These are phyloP conservation scores for Keiferia lycopersicella DNA, from an alignment of 2,888 invertebrate genomes.

Conservation along the genomic window DNA sequence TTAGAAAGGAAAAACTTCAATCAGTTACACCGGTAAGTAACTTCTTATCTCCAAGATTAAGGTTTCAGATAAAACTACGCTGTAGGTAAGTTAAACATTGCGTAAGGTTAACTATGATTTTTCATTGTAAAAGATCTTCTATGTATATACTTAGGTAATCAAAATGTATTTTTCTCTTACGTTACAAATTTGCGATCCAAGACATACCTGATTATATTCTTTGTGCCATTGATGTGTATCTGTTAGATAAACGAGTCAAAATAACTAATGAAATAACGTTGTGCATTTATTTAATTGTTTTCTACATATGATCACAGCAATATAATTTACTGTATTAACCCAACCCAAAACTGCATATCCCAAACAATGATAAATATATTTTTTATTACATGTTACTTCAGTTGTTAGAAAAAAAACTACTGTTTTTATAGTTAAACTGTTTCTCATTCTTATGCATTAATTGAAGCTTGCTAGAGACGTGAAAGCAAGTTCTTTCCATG, in stretches of 20 bases:
- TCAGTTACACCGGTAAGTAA: background rate
- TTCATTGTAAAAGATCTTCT: background rate
- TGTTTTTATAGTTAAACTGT: background rate
- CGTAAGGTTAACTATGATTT: background rate
- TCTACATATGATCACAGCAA: too few relatives aligned
- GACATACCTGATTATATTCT: too few relatives aligned
- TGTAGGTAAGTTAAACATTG: slow-evolving; percentile 17
- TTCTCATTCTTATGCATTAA: background rate
- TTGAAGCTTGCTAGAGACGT: background rate
- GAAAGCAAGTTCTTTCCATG: slow-evolving; percentile 13
- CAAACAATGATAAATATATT: background rate
- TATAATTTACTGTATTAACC: too few relatives aligned
- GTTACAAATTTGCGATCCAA: too few relatives aligned
- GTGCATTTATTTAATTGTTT: too few relatives aligned
- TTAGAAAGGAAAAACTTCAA: slow-evolving; percentile 7
- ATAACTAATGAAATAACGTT: too few relatives aligned
- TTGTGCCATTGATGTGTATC: too few relatives aligned
- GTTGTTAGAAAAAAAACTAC: background rate
- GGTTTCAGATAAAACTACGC: slow-evolving; percentile 10
- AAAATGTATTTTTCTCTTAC: too few relatives aligned
- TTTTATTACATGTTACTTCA: background rate
- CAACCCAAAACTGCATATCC: too few relatives aligned
- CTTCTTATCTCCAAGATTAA: background rate
- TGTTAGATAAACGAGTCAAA: too few relatives aligned
- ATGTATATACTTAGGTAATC: too few relatives aligned